A percentile compares a stretch with the other conserved stretches of the same genome.
Evolutionary conservation across 2,113 vertebrate species (phyloP).

Genomic region (Neodontobutis hainanensis): DNA sequence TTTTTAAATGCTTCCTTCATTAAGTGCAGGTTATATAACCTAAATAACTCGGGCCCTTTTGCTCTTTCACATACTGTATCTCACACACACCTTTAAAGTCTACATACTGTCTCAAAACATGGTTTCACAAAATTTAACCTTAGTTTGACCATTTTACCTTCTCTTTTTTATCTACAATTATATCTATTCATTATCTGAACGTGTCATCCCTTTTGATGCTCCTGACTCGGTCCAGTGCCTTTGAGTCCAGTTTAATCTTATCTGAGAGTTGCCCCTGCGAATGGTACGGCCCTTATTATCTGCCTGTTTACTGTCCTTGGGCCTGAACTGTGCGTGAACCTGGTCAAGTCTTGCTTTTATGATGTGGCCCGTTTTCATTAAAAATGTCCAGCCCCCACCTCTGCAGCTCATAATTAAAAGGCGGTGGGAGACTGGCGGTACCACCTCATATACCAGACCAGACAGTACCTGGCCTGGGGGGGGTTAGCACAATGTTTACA

Average conservation of each 20-base stretch:
- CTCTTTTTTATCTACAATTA: neutral
- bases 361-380: slow-evolving; percentile 72
- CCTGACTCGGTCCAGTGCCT: slow-evolving; percentile 1
- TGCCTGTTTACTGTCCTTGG: slow-evolving; percentile 68
- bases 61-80: too few relatives aligned
- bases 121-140: too few relatives aligned
- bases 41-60: too few relatives aligned
- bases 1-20: too few relatives aligned
- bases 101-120: too few relatives aligned
- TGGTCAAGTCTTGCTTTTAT: slow-evolving; percentile 68
- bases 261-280: slow-evolving; percentile 40
- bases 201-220: neutral
- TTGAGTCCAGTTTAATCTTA: slow-evolving; percentile 49
- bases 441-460: slow-evolving; percentile 65
- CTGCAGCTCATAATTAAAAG: slow-evolving; percentile 63
- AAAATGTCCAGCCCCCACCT: slow-evolving; percentile 41
- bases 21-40: too few relatives aligned
- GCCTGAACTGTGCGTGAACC: slow-evolving; percentile 70
- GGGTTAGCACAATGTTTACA: slow-evolving; percentile 68
- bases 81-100: too few relatives aligned
- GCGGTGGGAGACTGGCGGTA: slow-evolving; percentile 68
- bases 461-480: slow-evolving; percentile 66
- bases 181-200: neutral
- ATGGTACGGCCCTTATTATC: slow-evolving; percentile 44
- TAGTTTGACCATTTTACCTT: neutral